Percentiles rank a stretch among this genome's conserved stretches.
Evolutionary conservation across 2,797 vertebrate species (phyloP).

Genomic region (Peromyscus attwateri): DNA sequence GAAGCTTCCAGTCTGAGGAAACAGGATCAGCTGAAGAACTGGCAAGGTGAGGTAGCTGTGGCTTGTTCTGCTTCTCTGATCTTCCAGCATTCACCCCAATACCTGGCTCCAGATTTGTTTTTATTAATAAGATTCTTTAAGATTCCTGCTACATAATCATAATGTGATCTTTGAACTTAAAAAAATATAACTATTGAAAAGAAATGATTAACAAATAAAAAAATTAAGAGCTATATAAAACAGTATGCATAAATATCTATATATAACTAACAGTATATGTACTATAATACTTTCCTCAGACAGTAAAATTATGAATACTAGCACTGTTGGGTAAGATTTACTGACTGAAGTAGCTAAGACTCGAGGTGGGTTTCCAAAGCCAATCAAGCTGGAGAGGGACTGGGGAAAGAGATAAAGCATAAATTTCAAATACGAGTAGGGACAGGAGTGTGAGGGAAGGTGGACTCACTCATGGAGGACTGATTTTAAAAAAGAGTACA

Average conservation of each 20-base stretch:
- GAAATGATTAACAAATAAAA: neutral
- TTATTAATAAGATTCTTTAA: too few relatives aligned
- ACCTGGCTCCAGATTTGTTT: too few relatives aligned
- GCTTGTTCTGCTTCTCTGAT: too few relatives aligned
- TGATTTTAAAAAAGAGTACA: neutral
- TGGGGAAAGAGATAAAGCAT: neutral
- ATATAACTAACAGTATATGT: too few relatives aligned
- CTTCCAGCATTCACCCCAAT: too few relatives aligned
- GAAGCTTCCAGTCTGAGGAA: too few relatives aligned
- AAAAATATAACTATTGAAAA: neutral
- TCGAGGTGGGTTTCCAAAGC: neutral
- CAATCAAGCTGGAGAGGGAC: neutral
- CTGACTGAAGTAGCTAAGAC: neutral
- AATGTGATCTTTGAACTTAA: neutral
- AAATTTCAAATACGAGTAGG: neutral
- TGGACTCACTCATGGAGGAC: neutral
- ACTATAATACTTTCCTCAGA: neutral
- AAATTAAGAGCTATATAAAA: neutral
- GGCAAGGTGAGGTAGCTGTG: too few relatives aligned
- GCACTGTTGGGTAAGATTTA: neutral
- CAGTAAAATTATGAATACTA: neutral
- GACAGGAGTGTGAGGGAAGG: neutral
- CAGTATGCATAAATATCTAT: neutral
- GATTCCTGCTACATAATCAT: neutral
- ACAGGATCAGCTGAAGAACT: too few relatives aligned